Evolutionary conservation across 2,113 vertebrate genomes (phyloP).

Genomic region (Dendropsophus ebraccatus): DNA sequence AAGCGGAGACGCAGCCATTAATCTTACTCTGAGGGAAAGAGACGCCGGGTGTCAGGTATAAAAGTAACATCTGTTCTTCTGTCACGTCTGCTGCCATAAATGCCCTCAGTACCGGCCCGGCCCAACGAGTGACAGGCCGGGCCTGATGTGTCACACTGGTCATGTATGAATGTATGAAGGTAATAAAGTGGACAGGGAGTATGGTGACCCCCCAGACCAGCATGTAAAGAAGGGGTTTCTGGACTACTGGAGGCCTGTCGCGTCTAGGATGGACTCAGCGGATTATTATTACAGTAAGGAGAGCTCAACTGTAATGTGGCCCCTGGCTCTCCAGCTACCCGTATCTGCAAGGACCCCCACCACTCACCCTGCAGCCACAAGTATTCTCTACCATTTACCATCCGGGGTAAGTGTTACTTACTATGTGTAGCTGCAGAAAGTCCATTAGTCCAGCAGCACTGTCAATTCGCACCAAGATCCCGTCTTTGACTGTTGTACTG

Average conservation of each 20-base stretch:
- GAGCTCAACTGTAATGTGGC: no score
- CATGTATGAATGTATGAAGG: neutral
- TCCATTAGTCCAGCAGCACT: slow-evolving; percentile 93
- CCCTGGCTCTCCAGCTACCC: neutral
- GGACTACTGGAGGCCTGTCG: no score
- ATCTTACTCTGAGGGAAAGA: slow-evolving; percentile 44
- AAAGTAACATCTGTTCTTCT: slow-evolving; percentile 43
- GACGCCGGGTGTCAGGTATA: slow-evolving; percentile 16
- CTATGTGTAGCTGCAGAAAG: slow-evolving; percentile 97
- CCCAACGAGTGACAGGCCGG: neutral
- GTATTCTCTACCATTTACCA: neutral
- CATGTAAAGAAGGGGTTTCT: neutral
- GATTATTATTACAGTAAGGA: neutral
- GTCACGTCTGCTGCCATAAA: slow-evolving; percentile 22
- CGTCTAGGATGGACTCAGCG: neutral
- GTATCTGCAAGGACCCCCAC: no score
- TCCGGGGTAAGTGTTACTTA: slow-evolving; percentile 72
- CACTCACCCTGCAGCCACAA: no score
- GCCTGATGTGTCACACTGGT: neutral
- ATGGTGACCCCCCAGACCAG: neutral
- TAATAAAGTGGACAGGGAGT: neutral
- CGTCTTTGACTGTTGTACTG: slow-evolving; percentile 88
- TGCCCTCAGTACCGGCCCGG: neutral
- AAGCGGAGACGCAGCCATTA: slow-evolving; percentile 32
- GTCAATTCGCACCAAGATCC: slow-evolving; percentile 94